Base-by-base conservation (phyloP, 1,140 invertebrate genomes). In the Cryptotermes secundus region DNA sequence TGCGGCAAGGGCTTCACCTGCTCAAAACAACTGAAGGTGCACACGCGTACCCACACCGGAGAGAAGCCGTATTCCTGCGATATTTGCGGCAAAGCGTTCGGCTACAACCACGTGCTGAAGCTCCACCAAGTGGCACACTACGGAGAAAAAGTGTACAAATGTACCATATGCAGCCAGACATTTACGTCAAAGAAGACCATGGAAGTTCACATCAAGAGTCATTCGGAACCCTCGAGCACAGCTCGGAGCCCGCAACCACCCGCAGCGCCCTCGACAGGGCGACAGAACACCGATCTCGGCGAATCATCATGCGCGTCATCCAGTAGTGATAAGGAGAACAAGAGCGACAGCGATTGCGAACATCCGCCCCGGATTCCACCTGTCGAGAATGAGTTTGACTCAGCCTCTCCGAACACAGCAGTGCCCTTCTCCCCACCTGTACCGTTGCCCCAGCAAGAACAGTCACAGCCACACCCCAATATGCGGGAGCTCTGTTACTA, bases 91-190 rank as follows among this genome's bases (percentile, higher is more conserved):
- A 96, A 97, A 87, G 95, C 95, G 0, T 96, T 96, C 87, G 96
- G 95, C 26, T 89, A 90, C 86, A 90, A 90, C 84, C 89, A 90
- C 83, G 89, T 90, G 26, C 88, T 91, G 6, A 90, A 90, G 87
- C 86, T 89, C 65, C 90, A 90, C 83, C 88, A 90, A 85, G 96
- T 97, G n/a, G 95, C 96, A 83, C 97, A 98, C 89, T 97, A 96
- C 86, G 96, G 96, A 0, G 95, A 97, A 88, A 97, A 97, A 87
- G 96, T 97, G 49, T 97, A 97, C 90, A 97, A 97, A 87, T 97
- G 96, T 88, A 97, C 96, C 0, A 94, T 97, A 16, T 98, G 96
- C 88, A 95, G 96, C 86, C 94, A 96, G 85, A 97, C 96, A 0
- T 97, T 97, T 88, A 96, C 94, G 84, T 97, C 95, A 6, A 97